Percentiles rank a stretch among this genome's conserved stretches.
Conservation (phyloP, 1,140 invertebrate genomes). For the Limonius californicus region DNA sequence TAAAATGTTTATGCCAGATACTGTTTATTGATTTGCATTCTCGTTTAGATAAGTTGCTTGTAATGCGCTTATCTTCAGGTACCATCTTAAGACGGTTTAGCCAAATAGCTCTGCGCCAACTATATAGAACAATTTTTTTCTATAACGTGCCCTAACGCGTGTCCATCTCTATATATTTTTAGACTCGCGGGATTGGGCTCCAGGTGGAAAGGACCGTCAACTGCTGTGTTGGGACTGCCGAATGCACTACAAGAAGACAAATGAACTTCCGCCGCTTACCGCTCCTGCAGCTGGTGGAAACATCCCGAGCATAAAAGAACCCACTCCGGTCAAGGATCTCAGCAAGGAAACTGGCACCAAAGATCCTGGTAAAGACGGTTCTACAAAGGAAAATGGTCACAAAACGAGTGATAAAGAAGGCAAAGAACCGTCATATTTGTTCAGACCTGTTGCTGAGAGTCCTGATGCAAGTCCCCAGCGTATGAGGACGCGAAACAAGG, state of each 20-base stretch:
- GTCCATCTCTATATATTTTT: not conserved
- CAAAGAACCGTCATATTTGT: conserved; percentile 60
- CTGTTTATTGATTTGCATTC: too few relatives aligned
- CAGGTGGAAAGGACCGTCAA: conserved; percentile 71
- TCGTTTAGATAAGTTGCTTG: too few relatives aligned
- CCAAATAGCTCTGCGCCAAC: too few relatives aligned
- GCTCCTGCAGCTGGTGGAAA: conserved; percentile 37
- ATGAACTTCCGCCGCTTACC: conserved; percentile 62
- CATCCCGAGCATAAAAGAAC: conserved; percentile 2
- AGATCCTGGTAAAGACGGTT: conserved; percentile 10
- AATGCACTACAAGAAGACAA: conserved; percentile 78
- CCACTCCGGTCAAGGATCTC: conserved; percentile 22
- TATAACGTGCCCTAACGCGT: too few relatives aligned
- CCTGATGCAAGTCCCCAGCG: conserved; percentile 78
- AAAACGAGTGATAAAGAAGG: conserved; percentile 22
- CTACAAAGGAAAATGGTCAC: conserved; percentile 5
- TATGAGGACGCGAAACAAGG: conserved; percentile 84
- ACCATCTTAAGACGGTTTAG: too few relatives aligned
- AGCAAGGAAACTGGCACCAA: conserved; percentile 20
- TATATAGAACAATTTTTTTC: too few relatives aligned
- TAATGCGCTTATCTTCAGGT: too few relatives aligned
- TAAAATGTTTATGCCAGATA: too few relatives aligned
- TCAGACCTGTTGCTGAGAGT: conserved; percentile 69
- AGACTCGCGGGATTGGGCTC: conserved; percentile 59
- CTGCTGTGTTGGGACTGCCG: conserved; percentile 81